phyloP scores from a whole-genome alignment of 92 coral and sea anemone genomes.

The Epizoanthus ramosus region DNA sequence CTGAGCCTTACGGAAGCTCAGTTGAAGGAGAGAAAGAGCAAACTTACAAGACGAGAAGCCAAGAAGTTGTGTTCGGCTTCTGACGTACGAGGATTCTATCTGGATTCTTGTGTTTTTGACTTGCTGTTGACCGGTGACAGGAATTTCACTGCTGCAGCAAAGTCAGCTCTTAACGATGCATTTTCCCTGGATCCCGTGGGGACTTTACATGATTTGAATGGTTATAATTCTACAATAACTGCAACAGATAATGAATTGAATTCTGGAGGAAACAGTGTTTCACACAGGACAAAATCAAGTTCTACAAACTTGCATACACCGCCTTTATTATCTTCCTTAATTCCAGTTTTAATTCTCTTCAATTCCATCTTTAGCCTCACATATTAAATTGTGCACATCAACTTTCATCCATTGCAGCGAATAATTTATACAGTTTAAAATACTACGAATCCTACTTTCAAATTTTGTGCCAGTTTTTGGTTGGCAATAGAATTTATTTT shows the following conservation, averaged over 20 bases:
- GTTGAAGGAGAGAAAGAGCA: conserved; percentile 60
- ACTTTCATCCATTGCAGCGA: conserved; percentile 12
- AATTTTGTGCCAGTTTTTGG: conserved; percentile 14
- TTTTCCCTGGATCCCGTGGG: conserved; percentile 69
- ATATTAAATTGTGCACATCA: background rate
- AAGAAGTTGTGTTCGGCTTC: conserved; percentile 63
- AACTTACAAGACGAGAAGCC: conserved; percentile 74
- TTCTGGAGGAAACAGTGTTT: background rate
- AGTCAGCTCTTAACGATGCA: conserved; percentile 84
- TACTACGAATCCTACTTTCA: conserved; percentile 2
- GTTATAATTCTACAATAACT: conserved; percentile 61
- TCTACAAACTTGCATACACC: conserved; percentile 11
- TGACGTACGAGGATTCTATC: conserved; percentile 79
- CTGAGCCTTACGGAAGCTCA: conserved; percentile 71
- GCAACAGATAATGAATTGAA: background rate
- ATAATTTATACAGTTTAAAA: background rate
- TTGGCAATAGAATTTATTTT: conserved; percentile 11
- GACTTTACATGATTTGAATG: conserved; percentile 56
- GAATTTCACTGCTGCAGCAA: conserved; percentile 87
- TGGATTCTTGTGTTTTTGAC: conserved; percentile 95
- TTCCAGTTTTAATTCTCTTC: conserved; percentile 7
- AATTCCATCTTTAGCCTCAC: conserved; percentile 1
- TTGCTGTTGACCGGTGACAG: conserved; percentile 80
- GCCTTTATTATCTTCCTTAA: background rate
- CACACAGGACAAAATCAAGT: background rate